Evolutionary conservation across 2,888 invertebrate genomes (phyloP), one percentile per base, ranked within the genome.

Genomic region (Oconnorella tubifera): DNA sequence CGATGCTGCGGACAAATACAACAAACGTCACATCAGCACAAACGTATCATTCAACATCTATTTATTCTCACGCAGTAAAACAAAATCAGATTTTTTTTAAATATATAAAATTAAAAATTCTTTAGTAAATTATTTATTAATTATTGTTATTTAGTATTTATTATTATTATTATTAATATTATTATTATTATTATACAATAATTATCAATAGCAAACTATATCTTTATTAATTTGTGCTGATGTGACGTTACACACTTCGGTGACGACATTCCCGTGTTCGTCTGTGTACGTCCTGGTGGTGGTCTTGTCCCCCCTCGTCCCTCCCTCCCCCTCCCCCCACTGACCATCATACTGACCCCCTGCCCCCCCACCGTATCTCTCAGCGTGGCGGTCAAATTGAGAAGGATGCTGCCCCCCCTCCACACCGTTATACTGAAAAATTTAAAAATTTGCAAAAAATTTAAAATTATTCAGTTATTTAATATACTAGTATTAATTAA

Each of bases 231-330:
- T 40, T 6, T 19, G 40, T 40, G 40, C 19, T 40, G 6, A 40
- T 19, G 6, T 40, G 6, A 40, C 40, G 40, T 51, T 25, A 51
- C 25, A 6, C 48, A 63, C 64, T 59, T 64, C 64, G 23, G 64
- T 64, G 27, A 64, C 48, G 25, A 64, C 29, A 55, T 59, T 64
- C 1, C 64, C 64, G 28, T 64, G 59, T 6, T 59, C n/a, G 14
- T 27, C 32, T 14, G 59, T 64, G 64, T 64, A 64, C n/a, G 64
- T 64, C 40, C 58, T 59, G 31, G 64, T 50, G 29, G 29, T 50
- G n/a, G 60, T 50, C 31, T 4, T 48, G 19, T 29, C 33, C 53
- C 10, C 14, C 25, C 14, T 25, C 6, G 4, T 27, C 25, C 4
- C 4, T 27, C 10, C 25, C 14, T 6, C 25, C 14, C 25, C 53